Percentiles rank a stretch among this genome's conserved stretches.
These are phyloP conservation scores for Heterocephalus glaber DNA, from an alignment of 2,113 vertebrate species.

Conservation along the genomic window DNA sequence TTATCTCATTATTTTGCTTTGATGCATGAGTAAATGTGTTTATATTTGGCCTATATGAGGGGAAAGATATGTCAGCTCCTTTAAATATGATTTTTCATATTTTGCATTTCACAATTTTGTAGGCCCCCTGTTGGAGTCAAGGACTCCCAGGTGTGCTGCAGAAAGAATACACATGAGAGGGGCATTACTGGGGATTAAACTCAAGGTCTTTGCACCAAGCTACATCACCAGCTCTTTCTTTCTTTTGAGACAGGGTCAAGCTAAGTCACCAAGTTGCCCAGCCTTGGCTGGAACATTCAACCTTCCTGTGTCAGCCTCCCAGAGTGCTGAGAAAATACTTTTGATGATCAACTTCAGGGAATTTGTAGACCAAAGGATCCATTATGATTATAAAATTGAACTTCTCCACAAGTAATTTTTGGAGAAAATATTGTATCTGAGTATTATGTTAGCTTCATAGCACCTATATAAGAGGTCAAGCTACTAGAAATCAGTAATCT, in stretches of 20 bases:
- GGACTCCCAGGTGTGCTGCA: neutral
- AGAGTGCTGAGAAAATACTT: neutral
- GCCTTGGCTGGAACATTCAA: neutral
- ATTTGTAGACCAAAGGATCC: neutral
- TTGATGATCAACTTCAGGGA: neutral
- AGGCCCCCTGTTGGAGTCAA: neutral
- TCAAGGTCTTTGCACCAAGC: neutral
- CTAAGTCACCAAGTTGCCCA: neutral
- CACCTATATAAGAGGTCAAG: neutral
- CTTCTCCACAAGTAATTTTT: conserved; percentile 30
- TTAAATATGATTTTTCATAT: neutral
- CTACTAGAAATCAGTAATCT: neutral
- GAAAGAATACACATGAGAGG: neutral
- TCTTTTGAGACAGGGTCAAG: neutral
- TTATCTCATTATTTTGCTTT: neutral
- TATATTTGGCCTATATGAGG: neutral
- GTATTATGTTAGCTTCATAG: neutral
- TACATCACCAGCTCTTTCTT: neutral
- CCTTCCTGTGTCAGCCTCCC: neutral
- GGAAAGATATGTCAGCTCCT: neutral
- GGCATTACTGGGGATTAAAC: neutral
- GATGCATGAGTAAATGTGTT: neutral
- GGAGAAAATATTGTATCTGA: neutral
- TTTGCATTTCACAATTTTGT: neutral
- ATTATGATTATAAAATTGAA: neutral